These are phyloP conservation scores for Drosophila melanica DNA, from an alignment of 1,140 invertebrate species.

Conservation along the genomic window DNA sequence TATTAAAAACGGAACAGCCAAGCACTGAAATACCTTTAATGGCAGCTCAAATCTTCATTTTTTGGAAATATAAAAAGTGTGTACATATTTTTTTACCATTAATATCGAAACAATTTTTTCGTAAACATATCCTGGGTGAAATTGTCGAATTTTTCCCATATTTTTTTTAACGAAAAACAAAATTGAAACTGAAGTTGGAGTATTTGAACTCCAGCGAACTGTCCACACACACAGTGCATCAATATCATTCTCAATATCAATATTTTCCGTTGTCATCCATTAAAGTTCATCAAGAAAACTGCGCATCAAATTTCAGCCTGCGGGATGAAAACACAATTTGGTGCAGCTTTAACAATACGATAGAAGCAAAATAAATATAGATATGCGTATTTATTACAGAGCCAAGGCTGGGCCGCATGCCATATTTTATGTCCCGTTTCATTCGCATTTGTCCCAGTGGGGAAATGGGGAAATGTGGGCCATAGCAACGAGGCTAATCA, in stretches of 20 bases:
- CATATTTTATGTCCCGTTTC: slow-evolving; percentile 34
- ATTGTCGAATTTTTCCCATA: too few relatives aligned
- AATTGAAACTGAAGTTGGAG: neutral
- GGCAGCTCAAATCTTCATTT: too few relatives aligned
- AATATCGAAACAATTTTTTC: too few relatives aligned
- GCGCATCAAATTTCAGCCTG: slow-evolving; percentile 19
- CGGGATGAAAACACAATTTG: neutral
- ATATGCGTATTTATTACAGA: slow-evolving; percentile 7
- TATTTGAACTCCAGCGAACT: slow-evolving; percentile 2
- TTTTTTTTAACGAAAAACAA: neutral
- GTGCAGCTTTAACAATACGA: slow-evolving; percentile 5
- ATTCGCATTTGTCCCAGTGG: slow-evolving; percentile 22
- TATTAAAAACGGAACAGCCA: too few relatives aligned
- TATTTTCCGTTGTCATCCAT: slow-evolving; percentile 13
- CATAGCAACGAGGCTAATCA: slow-evolving; percentile 56
- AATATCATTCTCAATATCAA: slow-evolving; percentile 17
- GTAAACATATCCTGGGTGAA: too few relatives aligned
- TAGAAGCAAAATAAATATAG: neutral
- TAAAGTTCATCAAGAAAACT: slow-evolving; percentile 1
- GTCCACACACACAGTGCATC: neutral
- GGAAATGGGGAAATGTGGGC: neutral
- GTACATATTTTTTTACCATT: too few relatives aligned
- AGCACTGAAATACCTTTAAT: too few relatives aligned
- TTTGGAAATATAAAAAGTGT: too few relatives aligned
- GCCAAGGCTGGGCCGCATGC: slow-evolving; percentile 3